phyloP scores from a whole-genome alignment of 2,113 vertebrate genomes.

The Tonatia bakeri region DNA sequence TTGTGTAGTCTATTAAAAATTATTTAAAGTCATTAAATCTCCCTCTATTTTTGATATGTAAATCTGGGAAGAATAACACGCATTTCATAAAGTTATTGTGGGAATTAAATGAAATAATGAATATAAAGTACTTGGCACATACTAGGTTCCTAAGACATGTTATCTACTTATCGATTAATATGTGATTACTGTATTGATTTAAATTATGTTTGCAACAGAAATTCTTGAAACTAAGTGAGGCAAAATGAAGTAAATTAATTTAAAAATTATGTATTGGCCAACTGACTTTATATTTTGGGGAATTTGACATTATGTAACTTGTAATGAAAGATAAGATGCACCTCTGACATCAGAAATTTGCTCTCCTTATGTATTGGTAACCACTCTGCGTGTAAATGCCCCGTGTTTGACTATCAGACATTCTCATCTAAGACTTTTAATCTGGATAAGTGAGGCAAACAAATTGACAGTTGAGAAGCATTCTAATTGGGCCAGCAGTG shows the following conservation, averaged over 20 bases:
- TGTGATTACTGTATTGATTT: background rate
- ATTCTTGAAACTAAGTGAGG: background rate
- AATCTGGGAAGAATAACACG: background rate
- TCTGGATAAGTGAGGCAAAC: background rate
- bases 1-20: background rate
- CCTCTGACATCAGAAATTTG: background rate
- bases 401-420: background rate
- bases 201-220: background rate
- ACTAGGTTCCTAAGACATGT: background rate
- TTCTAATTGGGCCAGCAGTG: background rate
- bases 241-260: background rate
- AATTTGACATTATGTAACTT: background rate
- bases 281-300: background rate
- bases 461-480: background rate
- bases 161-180: background rate
- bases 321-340: background rate
- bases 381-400: background rate
- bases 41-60: background rate
- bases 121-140: background rate
- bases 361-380: background rate
- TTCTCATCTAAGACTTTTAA: background rate
- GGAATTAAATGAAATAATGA: too few species aligned
- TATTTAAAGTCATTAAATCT: background rate
- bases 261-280: background rate
- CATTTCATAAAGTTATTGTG: background rate